phyloP scores from a whole-genome alignment of 2,113 vertebrate genomes.

The Perognathus longimembris region DNA sequence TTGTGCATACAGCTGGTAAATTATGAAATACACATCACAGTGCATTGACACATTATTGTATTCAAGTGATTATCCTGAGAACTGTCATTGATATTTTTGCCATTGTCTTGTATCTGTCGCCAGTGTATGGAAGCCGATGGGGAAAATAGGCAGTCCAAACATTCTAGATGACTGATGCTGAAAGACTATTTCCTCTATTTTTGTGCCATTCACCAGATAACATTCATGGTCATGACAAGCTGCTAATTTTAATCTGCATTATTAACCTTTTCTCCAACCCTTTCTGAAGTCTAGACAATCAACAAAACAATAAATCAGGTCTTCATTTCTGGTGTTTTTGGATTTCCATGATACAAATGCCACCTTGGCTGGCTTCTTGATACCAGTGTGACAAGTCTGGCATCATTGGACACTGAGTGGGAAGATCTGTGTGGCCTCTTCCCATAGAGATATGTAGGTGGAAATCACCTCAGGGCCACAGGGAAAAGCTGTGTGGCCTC shows the following conservation, averaged over 20 bases:
- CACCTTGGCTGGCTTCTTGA: background rate
- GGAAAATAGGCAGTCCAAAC: background rate
- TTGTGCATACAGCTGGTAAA: background rate
- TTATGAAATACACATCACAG: background rate
- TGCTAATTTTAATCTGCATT: constrained; percentile 59
- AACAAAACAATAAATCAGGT: constrained; percentile 40
- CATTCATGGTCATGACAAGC: constrained; percentile 12
- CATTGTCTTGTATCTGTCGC: background rate
- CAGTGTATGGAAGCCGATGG: background rate
- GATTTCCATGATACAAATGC: constrained; percentile 34
- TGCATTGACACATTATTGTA: background rate
- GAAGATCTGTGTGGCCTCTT: background rate
- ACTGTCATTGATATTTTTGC: background rate
- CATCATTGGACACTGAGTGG: background rate
- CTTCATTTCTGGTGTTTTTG: background rate
- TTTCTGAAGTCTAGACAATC: constrained; percentile 59
- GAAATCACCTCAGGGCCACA: background rate
- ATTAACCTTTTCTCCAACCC: constrained; percentile 42
- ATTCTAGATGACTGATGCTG: background rate
- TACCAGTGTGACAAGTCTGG: background rate
- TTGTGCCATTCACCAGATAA: background rate
- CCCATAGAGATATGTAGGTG: background rate
- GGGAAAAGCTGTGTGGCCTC: background rate
- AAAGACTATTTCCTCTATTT: constrained; percentile 45
- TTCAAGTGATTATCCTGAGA: background rate